A percentile compares a stretch with the other conserved stretches of the same genome.
Evolutionary conservation across 2,888 invertebrate species (phyloP).

Genomic region (Tholera decimalis): DNA sequence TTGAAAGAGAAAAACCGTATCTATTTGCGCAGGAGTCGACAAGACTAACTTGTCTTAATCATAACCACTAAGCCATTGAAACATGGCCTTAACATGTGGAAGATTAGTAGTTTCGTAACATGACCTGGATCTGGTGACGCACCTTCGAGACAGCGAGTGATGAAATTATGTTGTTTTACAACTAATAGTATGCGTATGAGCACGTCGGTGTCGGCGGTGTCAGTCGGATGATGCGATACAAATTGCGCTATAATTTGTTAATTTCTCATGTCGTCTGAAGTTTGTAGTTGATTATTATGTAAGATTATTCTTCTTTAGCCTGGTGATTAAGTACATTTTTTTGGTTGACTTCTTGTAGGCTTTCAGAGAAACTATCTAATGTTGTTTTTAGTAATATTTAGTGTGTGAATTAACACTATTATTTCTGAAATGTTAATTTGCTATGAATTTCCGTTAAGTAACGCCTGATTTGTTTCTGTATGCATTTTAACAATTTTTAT

Average conservation of each 20-base stretch:
- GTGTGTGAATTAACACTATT: too few relatives aligned
- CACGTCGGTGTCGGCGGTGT: slow-evolving; percentile 52
- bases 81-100: slow-evolving; percentile 62
- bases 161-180: slow-evolving; percentile 70
- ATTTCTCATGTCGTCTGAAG: slow-evolving; percentile 47
- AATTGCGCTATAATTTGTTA: slow-evolving; percentile 61
- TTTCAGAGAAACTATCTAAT: background rate
- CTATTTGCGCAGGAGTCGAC: slow-evolving; percentile 16
- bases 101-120: slow-evolving; percentile 68
- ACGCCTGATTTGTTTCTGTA: too few relatives aligned
- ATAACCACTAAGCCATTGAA: slow-evolving; percentile 56
- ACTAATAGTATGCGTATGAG: slow-evolving; percentile 58
- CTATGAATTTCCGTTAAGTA: too few relatives aligned
- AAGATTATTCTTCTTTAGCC: slow-evolving; percentile 24
- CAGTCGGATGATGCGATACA: slow-evolving; percentile 53
- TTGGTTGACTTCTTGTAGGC: background rate
- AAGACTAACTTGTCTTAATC: slow-evolving; percentile 34
- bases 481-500: too few relatives aligned
- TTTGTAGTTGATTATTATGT: slow-evolving; percentile 30
- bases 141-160: slow-evolving; percentile 63
- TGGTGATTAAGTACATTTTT: background rate
- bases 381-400: too few relatives aligned
- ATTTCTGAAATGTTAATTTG: too few relatives aligned
- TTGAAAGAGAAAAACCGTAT: background rate
- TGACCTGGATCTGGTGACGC: slow-evolving; percentile 71